phyloP scores from a whole-genome alignment of 2,113 vertebrate genomes.

The Rhineura floridana region DNA sequence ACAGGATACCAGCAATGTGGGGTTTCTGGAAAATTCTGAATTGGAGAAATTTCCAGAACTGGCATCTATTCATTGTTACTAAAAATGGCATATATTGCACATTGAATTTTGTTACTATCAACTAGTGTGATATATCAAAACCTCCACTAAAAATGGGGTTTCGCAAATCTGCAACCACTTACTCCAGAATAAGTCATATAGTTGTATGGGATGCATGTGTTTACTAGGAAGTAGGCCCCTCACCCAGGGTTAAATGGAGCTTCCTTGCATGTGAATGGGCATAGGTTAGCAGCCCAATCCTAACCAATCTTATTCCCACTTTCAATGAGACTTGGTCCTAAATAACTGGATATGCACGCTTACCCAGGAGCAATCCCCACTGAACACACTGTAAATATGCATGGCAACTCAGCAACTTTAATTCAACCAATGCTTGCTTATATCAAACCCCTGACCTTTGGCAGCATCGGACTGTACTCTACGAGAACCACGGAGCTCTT shows the following conservation, averaged over 20 bases:
- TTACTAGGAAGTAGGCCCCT: background rate
- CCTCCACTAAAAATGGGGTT: no score
- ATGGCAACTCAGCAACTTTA: no score
- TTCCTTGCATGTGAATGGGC: no score
- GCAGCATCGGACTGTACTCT: rapidly evolving
- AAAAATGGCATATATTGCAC: no score
- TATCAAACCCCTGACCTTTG: background rate
- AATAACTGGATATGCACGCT: background rate
- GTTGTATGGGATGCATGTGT: background rate
- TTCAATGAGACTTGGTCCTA: background rate
- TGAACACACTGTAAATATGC: background rate
- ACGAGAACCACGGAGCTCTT: background rate
- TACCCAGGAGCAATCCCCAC: background rate
- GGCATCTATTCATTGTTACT: no score
- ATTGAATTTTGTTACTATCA: no score
- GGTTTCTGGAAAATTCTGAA: no score
- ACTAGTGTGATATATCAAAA: no score
- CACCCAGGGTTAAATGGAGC: background rate
- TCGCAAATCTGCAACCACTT: no score
- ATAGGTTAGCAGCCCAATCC: background rate
- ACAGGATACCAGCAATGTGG: no score
- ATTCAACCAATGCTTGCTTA: background rate
- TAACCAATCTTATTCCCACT: background rate
- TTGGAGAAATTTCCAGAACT: no score
- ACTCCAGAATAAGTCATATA: background rate